These are phyloP conservation scores for Gallinago jamesoni DNA, from an alignment of 2,113 vertebrate species.

Conservation along the genomic window DNA sequence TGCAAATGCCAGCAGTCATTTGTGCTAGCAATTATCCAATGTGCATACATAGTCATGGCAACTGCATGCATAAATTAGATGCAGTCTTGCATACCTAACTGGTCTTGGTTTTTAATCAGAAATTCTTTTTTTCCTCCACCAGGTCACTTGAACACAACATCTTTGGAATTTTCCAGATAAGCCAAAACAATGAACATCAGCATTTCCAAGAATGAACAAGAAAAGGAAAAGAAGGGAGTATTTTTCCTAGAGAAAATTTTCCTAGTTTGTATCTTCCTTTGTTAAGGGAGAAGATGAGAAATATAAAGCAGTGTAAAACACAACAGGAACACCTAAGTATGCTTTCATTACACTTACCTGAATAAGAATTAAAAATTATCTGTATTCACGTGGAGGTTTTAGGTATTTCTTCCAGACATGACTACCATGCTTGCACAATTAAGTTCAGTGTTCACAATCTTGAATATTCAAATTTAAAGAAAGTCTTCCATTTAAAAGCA, in stretches of 20 bases:
- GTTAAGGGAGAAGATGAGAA: not conserved
- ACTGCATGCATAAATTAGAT: slow-evolving; percentile 21
- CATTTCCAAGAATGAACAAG: not conserved
- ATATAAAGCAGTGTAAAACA: not conserved
- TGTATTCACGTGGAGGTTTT: not conserved
- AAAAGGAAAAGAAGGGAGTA: not conserved
- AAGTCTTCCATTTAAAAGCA: not conserved
- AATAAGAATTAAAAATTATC: not conserved
- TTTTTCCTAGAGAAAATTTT: not conserved
- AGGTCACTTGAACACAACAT: not conserved
- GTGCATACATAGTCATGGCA: slow-evolving; percentile 36
- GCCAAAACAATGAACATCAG: not conserved
- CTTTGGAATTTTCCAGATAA: not conserved
- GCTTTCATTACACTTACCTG: not conserved
- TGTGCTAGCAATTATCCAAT: slow-evolving; percentile 51
- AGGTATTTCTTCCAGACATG: not conserved
- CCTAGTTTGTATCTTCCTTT: not conserved
- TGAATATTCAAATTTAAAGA: not conserved
- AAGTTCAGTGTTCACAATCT: not conserved
- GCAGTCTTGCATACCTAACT: slow-evolving; percentile 2
- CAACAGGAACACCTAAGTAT: not conserved
- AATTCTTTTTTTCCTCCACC: not conserved
- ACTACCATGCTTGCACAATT: not conserved
- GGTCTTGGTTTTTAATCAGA: not conserved
- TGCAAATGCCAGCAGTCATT: slow-evolving; percentile 61